Percentiles rank a stretch among this genome's conserved stretches.
phyloP scores from a whole-genome alignment of 2,888 invertebrate species.

The Celastrina argiolus region DNA sequence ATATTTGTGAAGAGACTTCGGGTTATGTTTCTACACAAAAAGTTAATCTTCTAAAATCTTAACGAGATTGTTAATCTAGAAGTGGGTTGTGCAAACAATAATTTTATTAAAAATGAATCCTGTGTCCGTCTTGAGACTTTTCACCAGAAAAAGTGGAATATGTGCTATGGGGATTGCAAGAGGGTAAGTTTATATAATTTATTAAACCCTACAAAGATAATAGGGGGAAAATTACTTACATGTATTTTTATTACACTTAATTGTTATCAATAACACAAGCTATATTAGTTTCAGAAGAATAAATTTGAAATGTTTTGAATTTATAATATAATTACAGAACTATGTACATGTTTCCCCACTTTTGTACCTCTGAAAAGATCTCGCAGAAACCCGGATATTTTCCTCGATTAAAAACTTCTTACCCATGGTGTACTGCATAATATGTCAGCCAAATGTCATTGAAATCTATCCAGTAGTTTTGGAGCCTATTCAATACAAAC shows the following conservation, averaged over 20 bases:
- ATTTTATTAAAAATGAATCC: constrained; percentile 21
- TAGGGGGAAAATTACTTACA: neutral
- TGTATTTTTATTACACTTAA: neutral
- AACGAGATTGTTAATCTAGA: neutral
- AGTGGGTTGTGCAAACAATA: constrained; percentile 2
- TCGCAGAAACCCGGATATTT: no score
- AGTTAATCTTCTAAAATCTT: neutral
- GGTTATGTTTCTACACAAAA: neutral
- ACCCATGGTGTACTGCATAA: no score
- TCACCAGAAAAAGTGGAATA: constrained; percentile 35
- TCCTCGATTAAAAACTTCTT: no score
- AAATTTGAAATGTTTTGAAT: neutral
- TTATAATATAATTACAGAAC: neutral
- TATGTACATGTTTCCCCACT: neutral
- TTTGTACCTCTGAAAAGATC: no score
- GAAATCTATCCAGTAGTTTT: no score
- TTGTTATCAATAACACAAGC: neutral
- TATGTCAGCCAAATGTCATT: no score
- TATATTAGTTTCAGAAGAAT: neutral
- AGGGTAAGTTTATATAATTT: neutral
- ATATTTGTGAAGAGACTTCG: neutral
- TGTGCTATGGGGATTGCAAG: neutral
- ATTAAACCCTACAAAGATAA: neutral
- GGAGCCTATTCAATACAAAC: no score
- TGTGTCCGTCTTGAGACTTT: constrained; percentile 12